Conservation (phyloP, 1,140 invertebrate genomes). For the Manduca sexta region DNA sequence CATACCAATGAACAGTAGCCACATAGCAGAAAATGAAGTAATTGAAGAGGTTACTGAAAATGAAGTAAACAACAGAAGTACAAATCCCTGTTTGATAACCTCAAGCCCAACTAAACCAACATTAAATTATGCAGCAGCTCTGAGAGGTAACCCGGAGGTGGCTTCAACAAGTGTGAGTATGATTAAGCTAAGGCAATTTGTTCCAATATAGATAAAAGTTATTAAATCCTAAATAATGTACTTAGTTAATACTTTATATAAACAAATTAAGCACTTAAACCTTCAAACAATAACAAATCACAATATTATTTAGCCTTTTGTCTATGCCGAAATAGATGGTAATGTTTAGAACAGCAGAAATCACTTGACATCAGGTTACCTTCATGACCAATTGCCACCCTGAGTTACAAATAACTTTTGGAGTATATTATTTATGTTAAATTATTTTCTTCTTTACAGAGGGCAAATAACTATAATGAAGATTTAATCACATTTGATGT, state of each 20-base stretch:
- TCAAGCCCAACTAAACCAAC: constrained; percentile 34
- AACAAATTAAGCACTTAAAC: too few species aligned
- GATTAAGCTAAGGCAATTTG: background rate
- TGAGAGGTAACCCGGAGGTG: constrained; percentile 37
- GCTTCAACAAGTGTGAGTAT: constrained; percentile 53
- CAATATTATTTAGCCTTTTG: too few species aligned
- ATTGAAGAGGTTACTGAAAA: constrained; percentile 29
- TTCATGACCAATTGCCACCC: too few species aligned
- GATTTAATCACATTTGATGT: constrained; percentile 62
- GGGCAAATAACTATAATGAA: constrained; percentile 39
- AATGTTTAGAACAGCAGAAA: too few species aligned
- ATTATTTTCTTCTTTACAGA: constrained; percentile 44
- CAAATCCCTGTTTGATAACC: constrained; percentile 34
- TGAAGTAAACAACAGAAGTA: constrained; percentile 27
- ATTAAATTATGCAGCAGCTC: constrained; percentile 49
- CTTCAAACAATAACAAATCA: too few species aligned
- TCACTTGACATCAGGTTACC: too few species aligned
- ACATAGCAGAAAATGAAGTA: constrained; percentile 30
- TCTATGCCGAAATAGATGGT: too few species aligned
- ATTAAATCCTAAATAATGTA: too few species aligned
- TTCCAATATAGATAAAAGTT: too few species aligned
- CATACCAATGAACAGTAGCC: constrained; percentile 31
- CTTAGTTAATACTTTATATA: too few species aligned
- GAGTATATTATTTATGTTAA: too few species aligned
- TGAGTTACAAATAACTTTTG: too few species aligned